phyloP scores from a whole-genome alignment of 2,888 invertebrate species.

The Chrysomela aeneicollis region DNA sequence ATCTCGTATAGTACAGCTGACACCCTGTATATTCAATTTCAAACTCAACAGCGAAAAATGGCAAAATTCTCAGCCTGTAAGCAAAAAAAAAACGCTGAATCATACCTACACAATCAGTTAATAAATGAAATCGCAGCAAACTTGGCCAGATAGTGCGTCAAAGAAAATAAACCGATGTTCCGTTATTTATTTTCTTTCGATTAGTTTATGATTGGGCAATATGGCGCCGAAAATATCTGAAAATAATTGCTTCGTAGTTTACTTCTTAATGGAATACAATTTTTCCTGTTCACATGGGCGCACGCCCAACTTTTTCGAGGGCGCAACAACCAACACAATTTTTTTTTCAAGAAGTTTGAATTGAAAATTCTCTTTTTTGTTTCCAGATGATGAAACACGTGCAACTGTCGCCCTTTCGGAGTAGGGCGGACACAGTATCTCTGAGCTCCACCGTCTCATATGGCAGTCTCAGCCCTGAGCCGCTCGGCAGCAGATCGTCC shows the following conservation, averaged over 20 bases:
- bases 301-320: not conserved
- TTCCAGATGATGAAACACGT: conserved; percentile 88
- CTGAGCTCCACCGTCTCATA: conserved; percentile 78
- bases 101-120: no score
- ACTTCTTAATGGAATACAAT: not conserved
- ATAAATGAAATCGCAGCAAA: no score
- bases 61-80: no score
- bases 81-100: no score
- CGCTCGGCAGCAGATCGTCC: conserved; percentile 73
- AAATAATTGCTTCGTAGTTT: not conserved
- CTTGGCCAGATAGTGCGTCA: no score
- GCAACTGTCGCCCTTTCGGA: conserved; percentile 86
- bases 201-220: conserved; percentile 1
- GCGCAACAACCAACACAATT: not conserved
- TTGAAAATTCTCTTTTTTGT: conserved; percentile 31
- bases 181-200: conserved; percentile 4
- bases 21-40: no score
- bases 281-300: not conserved
- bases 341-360: not conserved
- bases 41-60: no score
- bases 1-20: no score
- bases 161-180: no score
- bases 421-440: conserved; percentile 84
- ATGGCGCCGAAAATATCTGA: not conserved
- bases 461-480: conserved; percentile 77